Conservation (phyloP, 2,113 vertebrate genomes). For the Amphiprion percula region DNA sequence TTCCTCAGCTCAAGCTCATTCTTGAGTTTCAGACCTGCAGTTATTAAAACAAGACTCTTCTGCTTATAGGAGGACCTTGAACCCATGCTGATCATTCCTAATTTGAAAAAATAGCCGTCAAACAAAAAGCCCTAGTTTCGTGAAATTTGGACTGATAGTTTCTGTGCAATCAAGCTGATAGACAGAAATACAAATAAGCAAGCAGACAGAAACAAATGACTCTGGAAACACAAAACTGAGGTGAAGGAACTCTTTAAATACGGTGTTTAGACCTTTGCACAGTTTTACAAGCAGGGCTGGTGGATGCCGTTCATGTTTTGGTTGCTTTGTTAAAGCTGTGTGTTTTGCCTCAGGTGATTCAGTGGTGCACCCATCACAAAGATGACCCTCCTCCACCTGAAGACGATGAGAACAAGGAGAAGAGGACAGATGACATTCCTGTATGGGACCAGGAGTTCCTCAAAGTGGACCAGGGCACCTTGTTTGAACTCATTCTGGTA, state of each 20-base stretch:
- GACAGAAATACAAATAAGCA: too few species aligned
- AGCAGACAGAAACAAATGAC: too few species aligned
- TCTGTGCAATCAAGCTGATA: too few species aligned
- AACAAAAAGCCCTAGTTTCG: too few species aligned
- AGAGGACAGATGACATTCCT: constrained; percentile 98
- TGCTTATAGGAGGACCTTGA: too few species aligned
- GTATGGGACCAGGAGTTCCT: constrained; percentile 99
- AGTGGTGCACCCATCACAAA: constrained; percentile 99
- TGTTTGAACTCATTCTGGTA: constrained; percentile 99
- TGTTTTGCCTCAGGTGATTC: constrained; percentile 89
- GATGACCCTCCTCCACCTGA: constrained; percentile 98
- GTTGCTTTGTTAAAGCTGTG: background rate
- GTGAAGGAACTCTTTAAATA: too few species aligned
- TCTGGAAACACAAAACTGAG: too few species aligned
- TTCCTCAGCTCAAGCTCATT: background rate
- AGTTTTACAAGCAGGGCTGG: background rate
- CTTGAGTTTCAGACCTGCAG: constrained; percentile 1
- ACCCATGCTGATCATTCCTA: too few species aligned
- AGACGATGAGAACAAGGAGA: constrained; percentile 99
- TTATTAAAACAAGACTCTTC: too few species aligned
- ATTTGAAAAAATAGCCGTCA: too few species aligned
- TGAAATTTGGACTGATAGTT: too few species aligned
- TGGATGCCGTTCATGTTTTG: background rate
- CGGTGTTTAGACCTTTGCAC: too few species aligned
- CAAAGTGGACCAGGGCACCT: constrained; percentile 99